phyloP scores from a whole-genome alignment of 2,888 invertebrate genomes.

The Phortica magna region DNA sequence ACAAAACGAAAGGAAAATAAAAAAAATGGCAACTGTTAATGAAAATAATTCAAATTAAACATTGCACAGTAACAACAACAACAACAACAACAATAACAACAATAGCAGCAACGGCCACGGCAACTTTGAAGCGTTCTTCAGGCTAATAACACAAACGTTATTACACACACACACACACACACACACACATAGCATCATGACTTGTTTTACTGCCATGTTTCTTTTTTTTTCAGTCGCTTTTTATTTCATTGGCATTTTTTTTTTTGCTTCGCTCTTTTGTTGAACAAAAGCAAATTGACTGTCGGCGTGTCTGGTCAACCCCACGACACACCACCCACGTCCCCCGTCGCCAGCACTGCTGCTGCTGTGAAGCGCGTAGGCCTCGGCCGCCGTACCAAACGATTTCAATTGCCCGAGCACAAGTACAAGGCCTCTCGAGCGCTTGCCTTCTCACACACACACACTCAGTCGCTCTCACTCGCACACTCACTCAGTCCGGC shows the following conservation, averaged over 20 bases:
- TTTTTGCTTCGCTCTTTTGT: constrained; percentile 3
- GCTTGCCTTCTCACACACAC: too few relatives aligned
- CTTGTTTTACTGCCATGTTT: neutral
- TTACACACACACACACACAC: constrained; percentile 51
- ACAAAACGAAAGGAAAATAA: constrained; percentile 38
- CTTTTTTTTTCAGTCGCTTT: constrained; percentile 12
- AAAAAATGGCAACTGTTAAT: constrained; percentile 71
- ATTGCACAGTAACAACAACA: constrained; percentile 42
- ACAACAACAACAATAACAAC: constrained; percentile 56
- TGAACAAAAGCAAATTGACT: constrained; percentile 27
- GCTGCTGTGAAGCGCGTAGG: too few relatives aligned
- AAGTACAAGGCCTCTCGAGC: too few relatives aligned
- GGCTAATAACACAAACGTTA: constrained; percentile 72
- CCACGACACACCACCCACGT: constrained; percentile 57
- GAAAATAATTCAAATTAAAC: constrained; percentile 73
- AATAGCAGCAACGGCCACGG: constrained; percentile 39
- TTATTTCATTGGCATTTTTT: neutral
- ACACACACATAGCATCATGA: neutral
- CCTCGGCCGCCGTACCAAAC: too few relatives aligned
- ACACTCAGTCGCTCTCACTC: constrained; percentile 8
- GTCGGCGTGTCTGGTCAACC: constrained; percentile 28
- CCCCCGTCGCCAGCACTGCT: too few relatives aligned
- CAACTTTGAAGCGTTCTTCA: constrained; percentile 57
- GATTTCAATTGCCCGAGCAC: too few relatives aligned
- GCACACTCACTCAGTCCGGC: neutral